phyloP scores from a whole-genome alignment of 2,797 vertebrate genomes.

The Microctenopoma stevenorrisi region DNA sequence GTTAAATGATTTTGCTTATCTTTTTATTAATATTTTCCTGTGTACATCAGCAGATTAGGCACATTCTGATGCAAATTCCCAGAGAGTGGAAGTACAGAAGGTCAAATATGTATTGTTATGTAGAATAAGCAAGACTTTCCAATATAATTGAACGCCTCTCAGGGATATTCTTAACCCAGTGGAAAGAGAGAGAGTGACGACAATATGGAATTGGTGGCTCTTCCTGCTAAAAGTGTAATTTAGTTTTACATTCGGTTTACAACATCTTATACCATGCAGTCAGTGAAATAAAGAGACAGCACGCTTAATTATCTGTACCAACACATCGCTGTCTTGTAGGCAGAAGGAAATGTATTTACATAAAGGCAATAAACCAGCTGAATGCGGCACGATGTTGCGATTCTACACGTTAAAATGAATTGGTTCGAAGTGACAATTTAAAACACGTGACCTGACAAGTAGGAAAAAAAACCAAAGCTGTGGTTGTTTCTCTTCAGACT shows the following conservation, averaged over 20 bases:
- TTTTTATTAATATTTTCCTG: constrained; percentile 71
- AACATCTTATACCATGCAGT: constrained; percentile 13
- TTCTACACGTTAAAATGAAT: constrained; percentile 32
- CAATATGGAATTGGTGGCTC: constrained; percentile 7
- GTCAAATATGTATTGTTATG: constrained; percentile 61
- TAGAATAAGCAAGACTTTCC: constrained; percentile 39
- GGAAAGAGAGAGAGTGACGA: constrained; percentile 3
- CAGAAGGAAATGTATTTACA: constrained; percentile 15
- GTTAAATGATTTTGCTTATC: constrained; percentile 71
- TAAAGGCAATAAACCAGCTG: constrained; percentile 22
- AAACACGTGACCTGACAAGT: not conserved
- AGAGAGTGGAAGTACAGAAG: constrained; percentile 49
- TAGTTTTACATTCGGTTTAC: constrained; percentile 34
- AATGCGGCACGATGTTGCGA: not conserved
- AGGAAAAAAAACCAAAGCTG: constrained; percentile 14
- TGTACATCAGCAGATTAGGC: constrained; percentile 65
- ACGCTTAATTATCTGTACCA: constrained; percentile 39
- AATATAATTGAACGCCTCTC: constrained; percentile 48
- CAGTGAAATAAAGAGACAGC: constrained; percentile 12
- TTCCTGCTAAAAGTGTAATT: constrained; percentile 23
- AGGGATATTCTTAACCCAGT: constrained; percentile 26
- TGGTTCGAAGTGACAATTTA: constrained; percentile 29
- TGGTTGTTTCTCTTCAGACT: constrained; percentile 6
- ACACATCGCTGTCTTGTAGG: constrained; percentile 22
- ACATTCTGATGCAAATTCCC: constrained; percentile 73